phyloP scores from a whole-genome alignment of 30 jellyfish, hydroid and myxozoan genomes.

The Hydractinia symbiolongicarpus region DNA sequence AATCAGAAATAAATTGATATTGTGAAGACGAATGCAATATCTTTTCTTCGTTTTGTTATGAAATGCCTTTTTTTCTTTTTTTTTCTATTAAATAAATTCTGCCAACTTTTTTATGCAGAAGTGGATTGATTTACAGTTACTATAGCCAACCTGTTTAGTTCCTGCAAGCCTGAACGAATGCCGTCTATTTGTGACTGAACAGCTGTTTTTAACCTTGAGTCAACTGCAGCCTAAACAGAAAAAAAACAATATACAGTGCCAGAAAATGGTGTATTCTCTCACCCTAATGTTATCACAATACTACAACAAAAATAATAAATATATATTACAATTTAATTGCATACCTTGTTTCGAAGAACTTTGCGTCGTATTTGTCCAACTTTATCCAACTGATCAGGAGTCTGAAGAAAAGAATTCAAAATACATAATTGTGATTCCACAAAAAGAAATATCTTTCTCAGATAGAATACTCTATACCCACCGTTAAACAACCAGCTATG shows the following conservation, averaged over 20 bases:
- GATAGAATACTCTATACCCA: background rate
- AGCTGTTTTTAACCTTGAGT: slow-evolving; percentile 84
- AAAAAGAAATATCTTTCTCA: background rate
- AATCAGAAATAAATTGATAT: too few relatives aligned
- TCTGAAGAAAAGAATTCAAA: slow-evolving; percentile 34
- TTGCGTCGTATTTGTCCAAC: slow-evolving; percentile 90
- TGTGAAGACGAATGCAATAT: too few relatives aligned
- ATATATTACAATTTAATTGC: background rate
- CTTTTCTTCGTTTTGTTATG: too few relatives aligned
- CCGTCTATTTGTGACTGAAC: slow-evolving; percentile 98
- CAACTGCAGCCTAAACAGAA: slow-evolving; percentile 82
- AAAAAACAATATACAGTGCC: too few relatives aligned
- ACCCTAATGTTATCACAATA: too few relatives aligned
- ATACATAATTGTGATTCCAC: background rate
- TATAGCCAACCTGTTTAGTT: slow-evolving; percentile 51
- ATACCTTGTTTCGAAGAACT: slow-evolving; percentile 72
- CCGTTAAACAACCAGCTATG: slow-evolving; percentile 76
- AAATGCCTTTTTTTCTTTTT: too few relatives aligned
- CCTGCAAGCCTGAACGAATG: slow-evolving; percentile 88
- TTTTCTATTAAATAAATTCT: too few relatives aligned
- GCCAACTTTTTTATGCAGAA: too few relatives aligned
- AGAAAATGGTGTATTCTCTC: too few relatives aligned
- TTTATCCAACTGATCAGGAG: slow-evolving; percentile 96
- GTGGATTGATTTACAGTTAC: too few relatives aligned
- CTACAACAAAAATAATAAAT: too few relatives aligned